Base-by-base conservation (phyloP, 2,113 vertebrate genomes). In the Salvelinus fontinalis region DNA sequence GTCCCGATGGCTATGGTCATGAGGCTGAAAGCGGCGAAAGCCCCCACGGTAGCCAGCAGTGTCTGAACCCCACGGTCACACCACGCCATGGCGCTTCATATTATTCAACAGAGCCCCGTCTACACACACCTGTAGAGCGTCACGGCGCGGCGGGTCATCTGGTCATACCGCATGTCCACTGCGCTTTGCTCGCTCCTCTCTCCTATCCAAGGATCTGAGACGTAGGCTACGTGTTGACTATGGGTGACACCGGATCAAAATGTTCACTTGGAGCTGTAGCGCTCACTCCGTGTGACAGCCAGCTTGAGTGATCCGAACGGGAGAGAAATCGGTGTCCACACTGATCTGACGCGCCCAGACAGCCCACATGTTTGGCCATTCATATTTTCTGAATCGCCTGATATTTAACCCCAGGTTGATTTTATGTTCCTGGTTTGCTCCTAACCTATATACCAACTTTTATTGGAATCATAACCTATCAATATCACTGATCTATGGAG, bases 1-100 rank as follows among this genome's bases (percentile, higher is more conserved):
- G 97, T 98, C 81, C 97, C 97, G 84, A 99, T 95, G 86, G 97
- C 97, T 91, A 99, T 98, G 92, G 95, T 95, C 97, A 99, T 99
- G 83, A 99, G 95, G 90, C 97, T 96, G 92, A 99, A 99, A 81
- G 97, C 97, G 74, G 96, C 94, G 87, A 98, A 99, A 91, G 97
- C 97, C 76, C 97, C 97, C 77, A 93, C 95, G 69, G 96, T 98
- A 92, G 96, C 96, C 93, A 98, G 93, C 89, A 98, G 93, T 94
- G 96, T 95, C 92, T 98, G 97, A 92, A 97, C 94, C 91, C 97
- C 96, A 86, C 96, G 96, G 91, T 99, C 93, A 90, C 90, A 93
- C 92, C 93, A 93, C 87, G 90, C 93, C 93, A 94, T 94, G 92
- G 92, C 95, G 95, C 95, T 91, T 96, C 97, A 97, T 97, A 93